These are phyloP conservation scores for Stegostoma tigrinum DNA, from an alignment of 2,113 vertebrate species.

Conservation along the genomic window DNA sequence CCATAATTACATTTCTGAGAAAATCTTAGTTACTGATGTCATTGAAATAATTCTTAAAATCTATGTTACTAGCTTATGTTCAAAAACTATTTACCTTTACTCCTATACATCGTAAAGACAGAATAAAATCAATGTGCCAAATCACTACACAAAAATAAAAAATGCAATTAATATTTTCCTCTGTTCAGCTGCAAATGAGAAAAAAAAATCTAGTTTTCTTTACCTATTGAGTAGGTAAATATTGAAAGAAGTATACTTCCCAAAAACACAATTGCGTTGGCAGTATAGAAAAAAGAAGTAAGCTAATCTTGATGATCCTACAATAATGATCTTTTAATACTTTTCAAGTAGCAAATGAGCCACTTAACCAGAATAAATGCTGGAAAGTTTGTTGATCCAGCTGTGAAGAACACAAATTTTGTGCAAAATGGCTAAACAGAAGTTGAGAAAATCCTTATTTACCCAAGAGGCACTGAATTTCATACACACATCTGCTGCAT, in stretches of 20 bases:
- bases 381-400: neutral
- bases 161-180: neutral
- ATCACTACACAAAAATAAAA: neutral
- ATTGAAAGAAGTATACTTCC: neutral
- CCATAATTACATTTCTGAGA: neutral
- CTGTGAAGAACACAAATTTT: neutral
- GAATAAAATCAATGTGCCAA: neutral
- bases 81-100: neutral
- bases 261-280: neutral
- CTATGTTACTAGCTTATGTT: neutral
- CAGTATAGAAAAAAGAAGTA: neutral
- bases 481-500: neutral
- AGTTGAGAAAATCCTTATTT: neutral
- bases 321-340: constrained; percentile 10
- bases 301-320: neutral
- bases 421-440: neutral
- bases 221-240: neutral
- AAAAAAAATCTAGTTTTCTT: neutral
- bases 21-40: neutral
- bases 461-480: neutral
- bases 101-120: neutral
- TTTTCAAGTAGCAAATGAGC: neutral
- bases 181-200: neutral
- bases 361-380: neutral
- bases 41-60: neutral